Conservation (phyloP, 2,888 invertebrate genomes). For the Cephonodes hylas region DNA sequence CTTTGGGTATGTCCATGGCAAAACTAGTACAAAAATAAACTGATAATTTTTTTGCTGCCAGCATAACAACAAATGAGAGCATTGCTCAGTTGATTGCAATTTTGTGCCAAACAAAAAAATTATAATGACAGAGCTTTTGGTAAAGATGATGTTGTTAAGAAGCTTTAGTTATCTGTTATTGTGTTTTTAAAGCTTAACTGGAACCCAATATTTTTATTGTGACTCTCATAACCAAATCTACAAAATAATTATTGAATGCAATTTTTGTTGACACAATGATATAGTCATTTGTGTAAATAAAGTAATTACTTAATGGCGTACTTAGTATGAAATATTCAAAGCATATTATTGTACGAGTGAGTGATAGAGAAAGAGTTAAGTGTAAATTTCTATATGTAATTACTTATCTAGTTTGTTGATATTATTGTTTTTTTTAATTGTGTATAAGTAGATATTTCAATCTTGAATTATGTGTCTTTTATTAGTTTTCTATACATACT, state of each 20-base stretch:
- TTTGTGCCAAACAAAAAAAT: background rate
- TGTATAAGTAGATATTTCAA: conserved; percentile 42
- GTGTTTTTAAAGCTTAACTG: background rate
- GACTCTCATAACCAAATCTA: background rate
- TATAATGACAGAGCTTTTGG: background rate
- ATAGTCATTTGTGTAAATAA: conserved; percentile 9
- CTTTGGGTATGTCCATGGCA: background rate
- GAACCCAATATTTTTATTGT: background rate
- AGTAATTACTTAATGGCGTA: conserved; percentile 30
- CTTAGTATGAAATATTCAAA: conserved; percentile 32
- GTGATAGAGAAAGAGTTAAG: conserved; percentile 21
- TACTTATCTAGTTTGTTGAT: conserved; percentile 11
- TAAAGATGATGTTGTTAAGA: no score
- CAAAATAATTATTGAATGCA: background rate
- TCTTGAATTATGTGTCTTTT: conserved; percentile 28
- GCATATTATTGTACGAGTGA: conserved; percentile 18
- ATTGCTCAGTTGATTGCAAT: background rate
- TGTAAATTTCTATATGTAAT: conserved; percentile 24
- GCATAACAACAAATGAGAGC: background rate
- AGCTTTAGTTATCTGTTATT: no score
- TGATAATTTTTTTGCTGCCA: background rate
- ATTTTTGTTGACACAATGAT: background rate
- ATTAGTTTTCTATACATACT: conserved; percentile 28
- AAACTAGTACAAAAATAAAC: background rate
- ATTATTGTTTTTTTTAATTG: conserved; percentile 23